These are phyloP conservation scores for Sula dactylatra DNA, from an alignment of 2,113 vertebrate species.

Conservation along the genomic window DNA sequence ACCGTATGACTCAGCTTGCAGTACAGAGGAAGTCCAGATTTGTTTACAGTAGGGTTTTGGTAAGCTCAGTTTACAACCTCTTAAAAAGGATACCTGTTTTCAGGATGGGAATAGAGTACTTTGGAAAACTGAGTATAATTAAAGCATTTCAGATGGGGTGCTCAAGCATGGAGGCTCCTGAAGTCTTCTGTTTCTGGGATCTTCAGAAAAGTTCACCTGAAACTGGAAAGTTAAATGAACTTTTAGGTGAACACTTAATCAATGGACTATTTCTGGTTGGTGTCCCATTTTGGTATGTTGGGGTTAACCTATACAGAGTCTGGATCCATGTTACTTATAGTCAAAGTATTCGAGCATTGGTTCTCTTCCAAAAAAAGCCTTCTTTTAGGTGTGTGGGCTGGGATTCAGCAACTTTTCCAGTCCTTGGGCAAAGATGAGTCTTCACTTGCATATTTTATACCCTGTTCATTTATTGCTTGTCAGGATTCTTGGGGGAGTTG, in stretches of 20 bases:
- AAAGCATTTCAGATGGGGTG: not conserved
- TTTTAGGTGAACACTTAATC: not conserved
- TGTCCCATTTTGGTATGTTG: not conserved
- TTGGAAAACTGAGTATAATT: not conserved
- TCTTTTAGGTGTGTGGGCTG: not conserved
- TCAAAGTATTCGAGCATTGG: not conserved
- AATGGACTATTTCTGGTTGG: not conserved
- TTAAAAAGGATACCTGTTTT: not conserved
- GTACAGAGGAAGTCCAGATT: not conserved
- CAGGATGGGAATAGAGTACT: not conserved
- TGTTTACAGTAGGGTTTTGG: not conserved
- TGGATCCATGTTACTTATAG: accelerated
- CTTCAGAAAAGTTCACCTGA: not conserved
- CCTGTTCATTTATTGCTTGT: conserved; percentile 23
- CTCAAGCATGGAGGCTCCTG: accelerated
- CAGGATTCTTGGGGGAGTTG: conserved; percentile 46
- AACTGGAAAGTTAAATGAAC: not conserved
- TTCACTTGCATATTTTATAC: conserved; percentile 55
- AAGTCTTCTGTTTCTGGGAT: not conserved
- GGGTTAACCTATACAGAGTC: accelerated
- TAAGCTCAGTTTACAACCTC: not conserved
- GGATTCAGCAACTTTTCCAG: conserved; percentile 28
- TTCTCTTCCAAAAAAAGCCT: not conserved
- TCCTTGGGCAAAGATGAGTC: conserved; percentile 46
- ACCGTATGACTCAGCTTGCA: not conserved